These are phyloP conservation scores for Planococcus citri DNA, from an alignment of 1,140 invertebrate species.

Conservation along the genomic window DNA sequence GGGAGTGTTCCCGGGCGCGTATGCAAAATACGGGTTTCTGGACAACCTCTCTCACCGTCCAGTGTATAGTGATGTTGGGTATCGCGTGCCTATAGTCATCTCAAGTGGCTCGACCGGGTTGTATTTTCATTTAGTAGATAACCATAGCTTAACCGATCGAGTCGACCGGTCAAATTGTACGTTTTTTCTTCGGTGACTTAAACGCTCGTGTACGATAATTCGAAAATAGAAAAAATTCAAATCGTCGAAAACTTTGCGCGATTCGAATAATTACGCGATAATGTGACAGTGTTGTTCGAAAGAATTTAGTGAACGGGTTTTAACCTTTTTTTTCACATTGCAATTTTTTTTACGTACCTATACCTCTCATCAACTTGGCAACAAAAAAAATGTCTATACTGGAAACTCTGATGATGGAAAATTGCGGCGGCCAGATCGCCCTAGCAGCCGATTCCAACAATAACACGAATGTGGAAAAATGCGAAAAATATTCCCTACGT, in stretches of 20 bases:
- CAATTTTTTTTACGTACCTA: too few species aligned
- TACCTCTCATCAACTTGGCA: too few species aligned
- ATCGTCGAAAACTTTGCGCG: too few species aligned
- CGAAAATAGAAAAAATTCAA: not conserved
- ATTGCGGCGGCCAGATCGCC: not conserved
- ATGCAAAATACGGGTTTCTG: too few species aligned
- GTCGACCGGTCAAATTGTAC: not conserved
- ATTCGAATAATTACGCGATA: too few species aligned
- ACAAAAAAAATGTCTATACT: not conserved
- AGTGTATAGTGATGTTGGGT: not conserved
- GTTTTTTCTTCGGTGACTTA: not conserved
- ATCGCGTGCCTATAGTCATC: not conserved
- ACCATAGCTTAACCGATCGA: not conserved
- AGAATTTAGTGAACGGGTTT: not conserved
- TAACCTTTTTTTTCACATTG: not conserved
- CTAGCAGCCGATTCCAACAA: slow-evolving; percentile 27
- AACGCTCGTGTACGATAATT: slow-evolving; percentile 12
- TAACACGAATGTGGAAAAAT: slow-evolving; percentile 25
- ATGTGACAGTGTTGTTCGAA: not conserved
- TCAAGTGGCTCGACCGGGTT: not conserved
- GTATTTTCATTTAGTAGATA: not conserved
- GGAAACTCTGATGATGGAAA: not conserved
- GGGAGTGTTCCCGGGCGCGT: too few species aligned
- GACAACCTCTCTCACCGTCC: too few species aligned
- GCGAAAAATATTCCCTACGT: slow-evolving; percentile 28